These are phyloP conservation scores for Alcis repandata DNA, from an alignment of 2,888 invertebrate genomes.

Conservation along the genomic window DNA sequence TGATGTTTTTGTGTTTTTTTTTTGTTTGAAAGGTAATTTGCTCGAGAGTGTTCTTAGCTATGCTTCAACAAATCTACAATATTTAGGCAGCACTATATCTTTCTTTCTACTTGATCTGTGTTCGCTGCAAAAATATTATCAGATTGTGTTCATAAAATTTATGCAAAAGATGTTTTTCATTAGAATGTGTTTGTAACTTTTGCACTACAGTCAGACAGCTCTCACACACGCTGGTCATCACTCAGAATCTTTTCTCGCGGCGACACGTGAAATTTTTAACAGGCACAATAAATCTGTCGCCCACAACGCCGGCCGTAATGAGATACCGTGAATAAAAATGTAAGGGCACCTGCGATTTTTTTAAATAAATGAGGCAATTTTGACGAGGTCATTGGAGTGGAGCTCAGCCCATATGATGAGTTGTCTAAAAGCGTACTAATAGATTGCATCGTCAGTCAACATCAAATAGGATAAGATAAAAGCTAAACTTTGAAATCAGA, in stretches of 20 bases:
- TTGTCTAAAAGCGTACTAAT: constrained; percentile 13
- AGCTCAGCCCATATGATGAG: constrained; percentile 19
- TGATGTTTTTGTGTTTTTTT: no score
- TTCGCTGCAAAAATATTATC: no score
- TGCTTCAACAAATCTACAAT: no score
- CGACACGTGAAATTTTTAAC: constrained; percentile 51
- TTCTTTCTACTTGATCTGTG: no score
- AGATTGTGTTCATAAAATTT: no score
- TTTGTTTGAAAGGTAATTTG: no score
- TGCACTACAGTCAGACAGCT: constrained; percentile 1
- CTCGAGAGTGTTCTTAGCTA: no score
- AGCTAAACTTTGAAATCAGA: background rate
- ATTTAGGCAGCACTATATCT: no score
- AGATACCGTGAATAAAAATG: constrained; percentile 51
- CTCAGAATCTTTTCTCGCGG: constrained; percentile 36
- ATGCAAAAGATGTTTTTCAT: no score
- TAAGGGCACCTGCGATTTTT: constrained; percentile 43
- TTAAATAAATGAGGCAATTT: constrained; percentile 36
- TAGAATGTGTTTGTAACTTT: no score
- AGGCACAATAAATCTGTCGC: constrained; percentile 51
- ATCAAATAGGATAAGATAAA: background rate
- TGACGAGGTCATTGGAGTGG: constrained; percentile 26
- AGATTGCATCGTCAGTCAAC: constrained; percentile 16
- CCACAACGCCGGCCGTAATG: constrained; percentile 47
- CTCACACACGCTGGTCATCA: constrained; percentile 30